These are phyloP conservation scores for Channa argus DNA, from an alignment of 2,113 vertebrate species.

Conservation along the genomic window DNA sequence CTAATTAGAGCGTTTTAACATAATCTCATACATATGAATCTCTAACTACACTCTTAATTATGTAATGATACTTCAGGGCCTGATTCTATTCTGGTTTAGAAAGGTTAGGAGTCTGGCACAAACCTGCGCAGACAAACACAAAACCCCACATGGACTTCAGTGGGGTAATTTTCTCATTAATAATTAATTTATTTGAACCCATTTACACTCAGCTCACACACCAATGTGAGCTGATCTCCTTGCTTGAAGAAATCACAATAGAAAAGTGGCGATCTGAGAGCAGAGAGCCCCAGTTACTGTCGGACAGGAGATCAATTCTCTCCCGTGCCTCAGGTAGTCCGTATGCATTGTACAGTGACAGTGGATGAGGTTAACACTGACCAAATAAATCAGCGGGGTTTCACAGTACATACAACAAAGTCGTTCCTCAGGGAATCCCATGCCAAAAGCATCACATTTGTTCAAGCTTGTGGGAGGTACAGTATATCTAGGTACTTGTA, in stretches of 20 bases:
- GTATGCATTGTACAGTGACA: constrained; percentile 43
- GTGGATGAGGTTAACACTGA: constrained; percentile 30
- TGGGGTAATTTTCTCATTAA: constrained; percentile 70
- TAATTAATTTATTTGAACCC: constrained; percentile 69
- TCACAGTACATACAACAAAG: constrained; percentile 21
- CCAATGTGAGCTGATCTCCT: constrained; percentile 55
- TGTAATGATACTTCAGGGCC: neutral
- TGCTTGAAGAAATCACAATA: constrained; percentile 37
- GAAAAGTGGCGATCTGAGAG: constrained; percentile 45
- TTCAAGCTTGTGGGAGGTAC: constrained; percentile 25
- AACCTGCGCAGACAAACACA: constrained; percentile 62
- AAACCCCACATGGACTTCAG: constrained; percentile 67
- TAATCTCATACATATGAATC: constrained; percentile 3
- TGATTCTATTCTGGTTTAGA: constrained; percentile 30
- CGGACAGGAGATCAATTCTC: constrained; percentile 58
- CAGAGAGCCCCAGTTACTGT: constrained; percentile 22
- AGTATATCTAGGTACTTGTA: too few species aligned
- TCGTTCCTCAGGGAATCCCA: constrained; percentile 10
- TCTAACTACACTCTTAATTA: constrained; percentile 1
- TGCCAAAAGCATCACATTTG: neutral
- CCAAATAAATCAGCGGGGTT: constrained; percentile 49
- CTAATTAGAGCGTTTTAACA: neutral
- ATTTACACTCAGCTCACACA: constrained; percentile 53
- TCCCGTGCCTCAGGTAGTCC: constrained; percentile 22
- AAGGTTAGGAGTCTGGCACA: constrained; percentile 45